These are phyloP conservation scores for Sitta carolinensis DNA, from an alignment of 2,797 vertebrate genomes.

Conservation along the genomic window DNA sequence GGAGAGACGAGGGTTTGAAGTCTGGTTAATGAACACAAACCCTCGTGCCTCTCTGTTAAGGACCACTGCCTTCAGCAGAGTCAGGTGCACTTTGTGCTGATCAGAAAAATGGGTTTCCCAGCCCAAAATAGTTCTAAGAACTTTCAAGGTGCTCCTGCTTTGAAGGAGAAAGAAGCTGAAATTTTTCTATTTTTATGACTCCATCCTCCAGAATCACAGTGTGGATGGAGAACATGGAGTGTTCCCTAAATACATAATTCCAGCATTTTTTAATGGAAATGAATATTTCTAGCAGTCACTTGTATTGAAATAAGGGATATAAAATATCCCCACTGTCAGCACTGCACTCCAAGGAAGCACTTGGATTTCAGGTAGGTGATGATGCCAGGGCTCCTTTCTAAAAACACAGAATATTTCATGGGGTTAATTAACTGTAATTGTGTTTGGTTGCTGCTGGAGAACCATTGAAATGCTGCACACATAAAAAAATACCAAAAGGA, in stretches of 20 bases:
- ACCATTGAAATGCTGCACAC: neutral
- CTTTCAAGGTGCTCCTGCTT: neutral
- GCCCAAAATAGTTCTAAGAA: neutral
- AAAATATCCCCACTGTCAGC: neutral
- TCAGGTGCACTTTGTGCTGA: neutral
- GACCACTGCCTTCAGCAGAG: neutral
- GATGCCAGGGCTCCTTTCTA: neutral
- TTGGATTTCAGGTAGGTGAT: neutral
- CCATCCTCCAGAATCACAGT: neutral
- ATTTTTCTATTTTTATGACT: neutral
- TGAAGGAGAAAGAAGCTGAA: neutral
- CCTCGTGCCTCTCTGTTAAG: neutral
- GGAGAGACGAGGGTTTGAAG: neutral
- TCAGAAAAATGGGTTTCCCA: neutral
- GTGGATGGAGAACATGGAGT: neutral
- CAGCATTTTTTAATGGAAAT: neutral
- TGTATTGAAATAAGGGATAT: neutral
- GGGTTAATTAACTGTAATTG: neutral
- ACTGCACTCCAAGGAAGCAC: neutral
- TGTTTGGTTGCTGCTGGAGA: neutral
- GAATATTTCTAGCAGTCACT: neutral
- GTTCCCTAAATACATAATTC: neutral
- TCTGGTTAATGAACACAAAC: neutral
- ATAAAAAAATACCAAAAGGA: rapidly evolving
- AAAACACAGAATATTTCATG: neutral